Base-by-base conservation (phyloP, 2,888 invertebrate genomes). In the Branchipolynoe longqiensis region DNA sequence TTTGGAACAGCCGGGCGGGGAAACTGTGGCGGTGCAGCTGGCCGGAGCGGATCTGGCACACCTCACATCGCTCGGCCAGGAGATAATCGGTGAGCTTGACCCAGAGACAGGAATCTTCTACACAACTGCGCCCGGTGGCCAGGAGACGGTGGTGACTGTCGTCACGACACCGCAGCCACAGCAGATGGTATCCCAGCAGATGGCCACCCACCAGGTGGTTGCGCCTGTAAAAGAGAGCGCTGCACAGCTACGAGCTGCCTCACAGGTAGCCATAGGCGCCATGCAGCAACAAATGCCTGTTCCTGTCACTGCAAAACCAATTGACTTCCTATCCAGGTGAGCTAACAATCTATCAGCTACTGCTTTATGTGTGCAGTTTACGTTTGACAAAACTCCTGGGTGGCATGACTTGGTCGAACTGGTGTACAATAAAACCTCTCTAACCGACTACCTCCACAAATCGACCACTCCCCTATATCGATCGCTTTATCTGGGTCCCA, bases 1-100 rank as follows among this genome's bases (percentile, higher is more conserved):
- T n/a, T 18, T 78, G 54, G 78, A 78, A 33, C 78, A 78, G 28
- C 78, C 78, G 4, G 78, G 28, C 12, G 78, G 78, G 40, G 78
- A 78, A 33, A 78, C 78, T n/a, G 78, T 78, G 1, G 41, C 78
- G 1, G 84, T 69, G 31, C 84, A 84, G 36, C 36, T 82, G 33
- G 38, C 82, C 2, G 56, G 56, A 18, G 78, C 78, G 1, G 82
- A 82, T 25, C 33, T 82, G 38, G 41, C 82, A n/a, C 84, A 84
- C 18, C 74, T 78, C 2, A 40, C 84, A 1, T 56, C 82, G n/a
- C 25, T 85, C n/a, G 74, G 83, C 3, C 78, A 78, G 69, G 85
- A 85, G 73, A 83, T 82, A 14, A 36, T 85, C 4, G 90, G 90
- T n/a, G 92, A 91, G 85, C 90, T 92, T 74, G 92, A 92, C 87